Evolutionary conservation across 2,797 vertebrate species (phyloP).

Genomic region (Bucorvus abyssinicus): DNA sequence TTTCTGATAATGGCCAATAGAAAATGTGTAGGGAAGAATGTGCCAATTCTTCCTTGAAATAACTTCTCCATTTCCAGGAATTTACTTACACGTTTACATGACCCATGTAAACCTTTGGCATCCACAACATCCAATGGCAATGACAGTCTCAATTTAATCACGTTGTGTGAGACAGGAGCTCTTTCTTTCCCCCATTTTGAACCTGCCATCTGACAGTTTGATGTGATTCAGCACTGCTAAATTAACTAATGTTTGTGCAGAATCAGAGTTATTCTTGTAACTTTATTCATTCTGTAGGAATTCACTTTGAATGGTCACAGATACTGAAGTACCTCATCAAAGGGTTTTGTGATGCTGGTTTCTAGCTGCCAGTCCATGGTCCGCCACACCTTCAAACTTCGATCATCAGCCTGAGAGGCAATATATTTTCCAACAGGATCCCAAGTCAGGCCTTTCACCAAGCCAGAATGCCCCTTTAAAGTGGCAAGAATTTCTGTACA

Average conservation of each 20-base stretch:
- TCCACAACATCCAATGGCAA: neutral
- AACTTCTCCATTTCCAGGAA: neutral
- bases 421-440: constrained; percentile 98
- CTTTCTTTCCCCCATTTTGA: fast-evolving
- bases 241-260: neutral
- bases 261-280: neutral
- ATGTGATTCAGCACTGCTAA: neutral
- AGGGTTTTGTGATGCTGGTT: constrained; percentile 97
- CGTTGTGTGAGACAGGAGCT: neutral
- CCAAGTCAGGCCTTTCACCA: constrained; percentile 98
- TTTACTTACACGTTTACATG: neutral
- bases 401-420: constrained; percentile 97
- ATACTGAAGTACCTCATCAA: constrained; percentile 85
- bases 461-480: constrained; percentile 91
- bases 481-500: constrained; percentile 90
- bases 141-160: neutral
- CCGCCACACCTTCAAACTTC: constrained; percentile 95
- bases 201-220: neutral
- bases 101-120: neutral
- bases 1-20: neutral
- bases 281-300: neutral
- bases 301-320: neutral
- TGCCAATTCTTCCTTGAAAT: neutral
- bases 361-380: constrained; percentile 98
- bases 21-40: neutral